A percentile compares a stretch with the other conserved stretches of the same genome.
Conservation (phyloP, 2,113 vertebrate species). For the Okapia johnstoni region DNA sequence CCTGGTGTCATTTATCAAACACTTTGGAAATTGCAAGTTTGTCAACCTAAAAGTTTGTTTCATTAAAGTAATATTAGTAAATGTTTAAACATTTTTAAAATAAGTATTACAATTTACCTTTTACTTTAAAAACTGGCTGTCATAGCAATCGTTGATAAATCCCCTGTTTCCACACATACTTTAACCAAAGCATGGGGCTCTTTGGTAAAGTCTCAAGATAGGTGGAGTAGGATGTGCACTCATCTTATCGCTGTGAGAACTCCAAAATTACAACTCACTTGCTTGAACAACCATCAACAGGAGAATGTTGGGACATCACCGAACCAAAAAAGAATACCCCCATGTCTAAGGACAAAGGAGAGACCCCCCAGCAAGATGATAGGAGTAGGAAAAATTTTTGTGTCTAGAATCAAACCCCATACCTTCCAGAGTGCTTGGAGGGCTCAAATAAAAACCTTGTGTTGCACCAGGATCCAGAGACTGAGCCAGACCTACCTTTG, state of each 20-base stretch:
- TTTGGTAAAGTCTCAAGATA: background rate
- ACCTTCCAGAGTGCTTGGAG: rapidly evolving
- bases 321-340: background rate
- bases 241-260: background rate
- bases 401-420: background rate
- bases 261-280: background rate
- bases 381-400: background rate
- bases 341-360: background rate
- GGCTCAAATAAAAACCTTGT: background rate
- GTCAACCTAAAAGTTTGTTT: too few relatives aligned
- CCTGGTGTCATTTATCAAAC: background rate
- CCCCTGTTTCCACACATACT: background rate
- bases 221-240: rapidly evolving
- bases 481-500: background rate
- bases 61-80: background rate
- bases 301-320: background rate
- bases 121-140: background rate
- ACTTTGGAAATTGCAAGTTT: background rate
- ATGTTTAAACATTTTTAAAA: background rate
- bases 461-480: background rate
- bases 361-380: background rate
- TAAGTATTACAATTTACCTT: background rate
- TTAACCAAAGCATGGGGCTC: background rate
- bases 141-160: background rate
- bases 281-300: background rate